Evolutionary conservation across 1,140 invertebrate genomes (phyloP).

Genomic region (Drosophila willistoni): DNA sequence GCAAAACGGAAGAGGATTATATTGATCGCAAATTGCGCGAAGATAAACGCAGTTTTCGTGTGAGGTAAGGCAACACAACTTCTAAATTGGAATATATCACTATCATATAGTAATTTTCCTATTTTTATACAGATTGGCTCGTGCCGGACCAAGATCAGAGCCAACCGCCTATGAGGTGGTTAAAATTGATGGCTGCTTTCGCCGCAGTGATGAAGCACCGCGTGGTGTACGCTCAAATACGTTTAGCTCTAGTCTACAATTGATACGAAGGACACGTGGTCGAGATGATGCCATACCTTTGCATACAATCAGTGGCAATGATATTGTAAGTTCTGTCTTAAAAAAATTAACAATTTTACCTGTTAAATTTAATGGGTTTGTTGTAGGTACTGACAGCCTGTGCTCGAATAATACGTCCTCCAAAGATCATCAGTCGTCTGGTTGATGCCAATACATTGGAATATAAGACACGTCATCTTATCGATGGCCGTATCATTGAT

Average conservation of each 20-base stretch:
- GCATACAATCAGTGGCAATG: constrained; percentile 85
- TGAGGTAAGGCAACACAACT: constrained; percentile 78
- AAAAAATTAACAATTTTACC: neutral
- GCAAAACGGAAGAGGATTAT: constrained; percentile 80
- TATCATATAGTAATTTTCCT: no score
- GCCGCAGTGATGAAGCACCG: constrained; percentile 84
- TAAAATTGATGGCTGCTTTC: constrained; percentile 85
- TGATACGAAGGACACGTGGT: constrained; percentile 83
- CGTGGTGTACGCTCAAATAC: constrained; percentile 71
- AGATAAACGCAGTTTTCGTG: constrained; percentile 83
- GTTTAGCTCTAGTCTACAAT: constrained; percentile 83
- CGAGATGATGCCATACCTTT: constrained; percentile 83
- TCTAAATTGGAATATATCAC: no score
- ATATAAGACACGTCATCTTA: constrained; percentile 92
- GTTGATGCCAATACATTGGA: constrained; percentile 91
- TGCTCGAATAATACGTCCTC: constrained; percentile 87
- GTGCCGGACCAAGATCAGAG: constrained; percentile 87
- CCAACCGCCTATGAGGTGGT: constrained; percentile 87
- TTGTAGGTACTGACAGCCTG: constrained; percentile 87
- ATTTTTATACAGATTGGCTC: constrained; percentile 85
- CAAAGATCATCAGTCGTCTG: constrained; percentile 87
- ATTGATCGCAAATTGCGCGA: constrained; percentile 75
- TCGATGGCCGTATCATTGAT: constrained; percentile 92
- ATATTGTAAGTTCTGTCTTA: constrained; percentile 83
- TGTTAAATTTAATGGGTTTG: neutral